phyloP scores from a whole-genome alignment of 2,113 vertebrate species.

The Mormyrus iriodes region DNA sequence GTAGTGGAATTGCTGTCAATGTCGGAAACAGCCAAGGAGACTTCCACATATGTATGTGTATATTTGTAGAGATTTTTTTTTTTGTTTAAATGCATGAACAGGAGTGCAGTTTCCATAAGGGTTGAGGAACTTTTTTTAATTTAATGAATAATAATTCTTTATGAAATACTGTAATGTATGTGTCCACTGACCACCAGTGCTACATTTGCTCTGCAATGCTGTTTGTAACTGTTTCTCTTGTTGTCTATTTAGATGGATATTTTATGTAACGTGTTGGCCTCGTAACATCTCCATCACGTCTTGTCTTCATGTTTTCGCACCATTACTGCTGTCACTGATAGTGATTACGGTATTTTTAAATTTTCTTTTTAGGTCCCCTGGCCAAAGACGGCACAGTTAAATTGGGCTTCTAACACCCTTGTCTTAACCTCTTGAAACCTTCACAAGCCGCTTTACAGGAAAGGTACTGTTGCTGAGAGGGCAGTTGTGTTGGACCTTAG shows the following conservation, averaged over 20 bases:
- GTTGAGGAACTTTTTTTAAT: not conserved
- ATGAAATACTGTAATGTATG: no score
- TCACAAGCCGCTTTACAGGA: not conserved
- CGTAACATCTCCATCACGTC: not conserved
- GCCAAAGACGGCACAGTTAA: not conserved
- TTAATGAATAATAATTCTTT: no score
- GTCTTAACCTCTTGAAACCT: not conserved
- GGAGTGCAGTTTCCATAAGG: not conserved
- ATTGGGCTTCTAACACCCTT: not conserved
- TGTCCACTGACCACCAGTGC: not conserved
- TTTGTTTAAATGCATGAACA: not conserved
- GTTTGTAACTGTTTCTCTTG: not conserved
- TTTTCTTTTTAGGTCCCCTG: not conserved
- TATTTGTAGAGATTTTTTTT: not conserved
- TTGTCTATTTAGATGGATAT: not conserved
- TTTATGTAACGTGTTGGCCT: not conserved
- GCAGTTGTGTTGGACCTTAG: not conserved
- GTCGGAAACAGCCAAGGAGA: no score
- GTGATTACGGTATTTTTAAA: no score
- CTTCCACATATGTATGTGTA: not conserved
- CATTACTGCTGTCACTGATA: not conserved
- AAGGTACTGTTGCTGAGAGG: not conserved
- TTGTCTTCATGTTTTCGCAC: not conserved
- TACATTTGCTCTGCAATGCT: not conserved
- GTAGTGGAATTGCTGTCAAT: no score